Evolutionary conservation across 1,140 invertebrate species (phyloP).

Genomic region (Lasioglossum albipes): DNA sequence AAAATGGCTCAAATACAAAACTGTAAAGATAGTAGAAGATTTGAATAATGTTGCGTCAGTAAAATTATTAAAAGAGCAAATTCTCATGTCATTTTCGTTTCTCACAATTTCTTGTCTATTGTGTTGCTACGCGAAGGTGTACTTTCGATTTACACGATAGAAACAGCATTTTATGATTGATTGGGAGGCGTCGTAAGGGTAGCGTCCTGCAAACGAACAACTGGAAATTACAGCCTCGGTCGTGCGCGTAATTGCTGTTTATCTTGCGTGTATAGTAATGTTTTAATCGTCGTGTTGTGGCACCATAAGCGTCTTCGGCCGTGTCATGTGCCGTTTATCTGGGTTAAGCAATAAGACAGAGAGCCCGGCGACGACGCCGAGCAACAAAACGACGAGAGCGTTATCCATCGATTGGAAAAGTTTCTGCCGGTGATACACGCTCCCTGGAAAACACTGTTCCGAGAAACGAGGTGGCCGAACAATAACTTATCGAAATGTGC

Average conservation of each 20-base stretch:
- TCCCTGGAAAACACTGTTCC: neutral
- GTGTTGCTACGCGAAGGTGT: too few species aligned
- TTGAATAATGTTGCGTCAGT: too few species aligned
- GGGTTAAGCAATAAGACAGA: neutral
- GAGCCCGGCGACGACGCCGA: neutral
- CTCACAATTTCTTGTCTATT: too few species aligned
- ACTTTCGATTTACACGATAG: too few species aligned
- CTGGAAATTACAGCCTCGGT: neutral
- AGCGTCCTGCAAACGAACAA: neutral
- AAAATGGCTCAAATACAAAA: too few species aligned
- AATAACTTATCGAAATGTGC: neutral
- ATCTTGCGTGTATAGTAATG: neutral
- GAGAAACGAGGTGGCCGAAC: neutral
- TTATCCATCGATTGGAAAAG: conserved; percentile 17
- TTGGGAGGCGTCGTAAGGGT: neutral
- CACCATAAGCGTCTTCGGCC: neutral
- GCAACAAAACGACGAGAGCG: too few species aligned
- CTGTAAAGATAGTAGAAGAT: too few species aligned
- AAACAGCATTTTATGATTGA: too few species aligned
- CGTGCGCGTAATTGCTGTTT: neutral
- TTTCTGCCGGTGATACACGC: neutral
- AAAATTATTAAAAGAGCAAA: too few species aligned
- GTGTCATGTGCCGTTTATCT: conserved; percentile 6
- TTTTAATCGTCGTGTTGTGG: neutral
- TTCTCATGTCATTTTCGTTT: too few species aligned